Evolutionary conservation across 2,888 invertebrate genomes (phyloP), one percentile per base, ranked within the genome.

Genomic region (Polia nebulosa): DNA sequence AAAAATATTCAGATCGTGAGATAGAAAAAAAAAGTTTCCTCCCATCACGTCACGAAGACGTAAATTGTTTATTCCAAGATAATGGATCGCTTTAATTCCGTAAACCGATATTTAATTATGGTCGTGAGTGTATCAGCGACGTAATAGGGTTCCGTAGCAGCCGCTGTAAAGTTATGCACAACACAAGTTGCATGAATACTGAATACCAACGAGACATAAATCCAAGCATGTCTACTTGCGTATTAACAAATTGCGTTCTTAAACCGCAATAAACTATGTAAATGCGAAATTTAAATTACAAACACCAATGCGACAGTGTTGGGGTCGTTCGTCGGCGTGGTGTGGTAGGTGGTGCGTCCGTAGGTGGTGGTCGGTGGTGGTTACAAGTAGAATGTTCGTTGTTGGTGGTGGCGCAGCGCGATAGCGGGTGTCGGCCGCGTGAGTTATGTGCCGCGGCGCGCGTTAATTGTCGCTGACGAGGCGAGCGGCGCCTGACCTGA

Each of bases 221-320:
- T 91, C 86, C 75, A 78, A 82, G 80, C 79, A 84, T 87, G 82
- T 84, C 77, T 84, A 85, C 88, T 88, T 89, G 87, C 86, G 87
- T 89, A 89, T 88, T 88, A 91, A 92, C 91, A 91, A 93, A 93
- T 92, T 90, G 90, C 90, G 88, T 93, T 92, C 90, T 91, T 91
- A 91, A 92, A 91, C 91, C 87, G 91, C 88, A 90, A 91, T 92
- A 92, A 92, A 92, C 91, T 93, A 94, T 93, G 92, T 89, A 90
- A 93, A 93, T 93, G 88, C 87, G 79, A 88, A 91, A 93, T 94
- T 93, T 92, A 93, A 93, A 93, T 93, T 91, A 93, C 92, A 90
- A 92, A 92, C 90, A 87, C 87, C 86, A 71, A 78, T 85, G 85
- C 81, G 86, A 86, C 86, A 85, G 80, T 83, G 80, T 61, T 74